Percentiles rank a stretch among this genome's conserved stretches.
Conservation (phyloP, 1,140 invertebrate genomes). For the Harpegnathos saltator region DNA sequence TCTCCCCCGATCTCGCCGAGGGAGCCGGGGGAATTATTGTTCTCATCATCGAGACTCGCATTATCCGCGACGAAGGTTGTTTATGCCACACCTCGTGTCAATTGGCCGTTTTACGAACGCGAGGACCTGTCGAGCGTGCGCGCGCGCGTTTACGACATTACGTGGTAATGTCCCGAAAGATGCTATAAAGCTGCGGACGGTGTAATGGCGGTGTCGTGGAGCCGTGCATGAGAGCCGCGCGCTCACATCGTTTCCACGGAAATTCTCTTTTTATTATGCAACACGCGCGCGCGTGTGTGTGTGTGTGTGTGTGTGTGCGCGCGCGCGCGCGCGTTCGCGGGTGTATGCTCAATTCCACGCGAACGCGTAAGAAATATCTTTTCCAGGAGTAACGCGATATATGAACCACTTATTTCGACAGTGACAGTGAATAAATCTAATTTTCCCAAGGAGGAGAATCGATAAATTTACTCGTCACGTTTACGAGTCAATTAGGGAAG, state of each 20-base stretch:
- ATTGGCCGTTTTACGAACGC: constrained; percentile 62
- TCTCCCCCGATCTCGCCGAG: not conserved
- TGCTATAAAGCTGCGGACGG: constrained; percentile 34
- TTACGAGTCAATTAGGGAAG: too few relatives aligned
- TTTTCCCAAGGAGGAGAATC: too few relatives aligned
- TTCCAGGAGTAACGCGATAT: too few relatives aligned
- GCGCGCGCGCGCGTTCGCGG: too few relatives aligned
- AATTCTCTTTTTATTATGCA: not conserved
- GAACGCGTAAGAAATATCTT: too few relatives aligned
- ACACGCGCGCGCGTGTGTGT: not conserved
- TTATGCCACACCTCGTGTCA: constrained; percentile 54
- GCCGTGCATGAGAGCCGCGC: constrained; percentile 29
- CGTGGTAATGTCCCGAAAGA: constrained; percentile 52
- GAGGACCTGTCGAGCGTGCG: constrained; percentile 22
- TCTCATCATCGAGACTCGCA: not conserved
- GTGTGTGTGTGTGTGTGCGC: too few relatives aligned
- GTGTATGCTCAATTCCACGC: too few relatives aligned
- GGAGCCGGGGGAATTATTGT: constrained; percentile 12
- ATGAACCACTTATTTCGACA: too few relatives aligned
- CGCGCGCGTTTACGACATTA: constrained; percentile 63
- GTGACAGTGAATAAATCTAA: too few relatives aligned
- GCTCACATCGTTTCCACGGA: constrained; percentile 38
- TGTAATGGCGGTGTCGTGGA: constrained; percentile 67
- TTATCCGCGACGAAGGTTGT: constrained; percentile 33
- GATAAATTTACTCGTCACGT: too few relatives aligned